Evolutionary conservation across 2,888 invertebrate species (phyloP).

Genomic region (Apodemia zela): DNA sequence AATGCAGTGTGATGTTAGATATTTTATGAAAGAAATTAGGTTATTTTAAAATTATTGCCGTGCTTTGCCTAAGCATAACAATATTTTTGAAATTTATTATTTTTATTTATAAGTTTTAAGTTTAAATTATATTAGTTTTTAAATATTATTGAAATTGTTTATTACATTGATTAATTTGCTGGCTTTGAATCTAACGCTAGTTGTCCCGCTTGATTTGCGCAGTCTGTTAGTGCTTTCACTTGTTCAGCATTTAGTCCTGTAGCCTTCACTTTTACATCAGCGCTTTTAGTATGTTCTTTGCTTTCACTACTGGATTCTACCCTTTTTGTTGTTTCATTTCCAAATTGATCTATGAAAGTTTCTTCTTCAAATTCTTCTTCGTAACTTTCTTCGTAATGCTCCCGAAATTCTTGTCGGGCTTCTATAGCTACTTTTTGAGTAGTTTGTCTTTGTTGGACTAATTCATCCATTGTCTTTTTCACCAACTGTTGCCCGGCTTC

Average conservation of each 20-base stretch:
- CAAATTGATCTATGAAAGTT: constrained; percentile 66
- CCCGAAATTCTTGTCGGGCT: constrained; percentile 73
- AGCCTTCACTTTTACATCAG: constrained; percentile 73
- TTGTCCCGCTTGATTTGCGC: constrained; percentile 72
- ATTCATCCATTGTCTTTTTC: constrained; percentile 70
- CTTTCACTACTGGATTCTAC: constrained; percentile 73
- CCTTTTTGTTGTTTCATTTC: constrained; percentile 69
- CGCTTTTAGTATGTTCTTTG: constrained; percentile 71
- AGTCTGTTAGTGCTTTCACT: constrained; percentile 71
- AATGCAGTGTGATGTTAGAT: neutral
- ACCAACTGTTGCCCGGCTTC: constrained; percentile 71
- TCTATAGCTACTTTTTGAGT: constrained; percentile 67
- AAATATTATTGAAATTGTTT: constrained; percentile 29
- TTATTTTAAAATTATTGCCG: neutral
- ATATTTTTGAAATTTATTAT: neutral
- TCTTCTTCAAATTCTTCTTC: constrained; percentile 76
- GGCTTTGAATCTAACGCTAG: constrained; percentile 71
- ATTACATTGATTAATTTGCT: constrained; percentile 65
- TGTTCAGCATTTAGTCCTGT: constrained; percentile 68
- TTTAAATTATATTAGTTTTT: too few species aligned
- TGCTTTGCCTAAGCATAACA: neutral
- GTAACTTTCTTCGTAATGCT: constrained; percentile 69
- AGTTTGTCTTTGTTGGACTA: constrained; percentile 63
- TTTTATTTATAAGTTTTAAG: constrained; percentile 17
- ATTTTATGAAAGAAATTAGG: neutral